Evolutionary conservation across 2,113 vertebrate species (phyloP), one percentile per base, ranked within the genome.

Genomic region (Eudyptes chrysolophus): DNA sequence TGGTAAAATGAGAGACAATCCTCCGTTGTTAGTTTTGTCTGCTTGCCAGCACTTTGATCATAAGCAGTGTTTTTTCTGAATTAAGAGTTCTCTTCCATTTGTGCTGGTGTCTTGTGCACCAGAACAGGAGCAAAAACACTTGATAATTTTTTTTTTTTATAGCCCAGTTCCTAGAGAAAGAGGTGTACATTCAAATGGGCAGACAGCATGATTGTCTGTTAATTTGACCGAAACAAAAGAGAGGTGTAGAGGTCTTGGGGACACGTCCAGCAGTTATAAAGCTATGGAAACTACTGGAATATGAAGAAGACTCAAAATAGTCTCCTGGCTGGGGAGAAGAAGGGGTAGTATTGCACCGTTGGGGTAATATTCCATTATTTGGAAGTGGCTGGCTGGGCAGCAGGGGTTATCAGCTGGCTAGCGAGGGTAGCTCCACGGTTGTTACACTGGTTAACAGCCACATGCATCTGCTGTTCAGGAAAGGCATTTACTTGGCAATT

Each of bases 161-260:
- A 70, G 30, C 51, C 10, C 32, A 25, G 30, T 89, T 79, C 30
- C 42, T 62, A 61, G 26, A 54, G 14, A 38, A 10, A 61, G 60
- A 66, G 7, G 15, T 1, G 0, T 36, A 17, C 0, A 0, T 66
- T 83, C 30, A 75, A 8, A 10, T 13, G n/a, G 40, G 27, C 76
- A 86, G 24, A 46, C 24, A 76, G 30, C 10, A 8, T 34, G 38
- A 16, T 8, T 78, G 29, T 40, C 29, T 85, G n/a, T 51, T 72
- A 68, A 49, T 61, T 60, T 1, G 1, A 51, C 24, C 7, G 51
- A 72, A 89, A 19, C 22, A 46, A 29, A 46, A 32, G 49, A 69
- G 61, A 52, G 11, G 6, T 29, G 15, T 74, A 44, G 60, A 40
- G 42, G 16, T 51, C 44, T 8, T 83, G 44, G n/a, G 42, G 58